Percentiles rank a stretch among this genome's conserved stretches.
phyloP scores from a whole-genome alignment of 2,888 invertebrate genomes.

The Calliphora vomitoria region DNA sequence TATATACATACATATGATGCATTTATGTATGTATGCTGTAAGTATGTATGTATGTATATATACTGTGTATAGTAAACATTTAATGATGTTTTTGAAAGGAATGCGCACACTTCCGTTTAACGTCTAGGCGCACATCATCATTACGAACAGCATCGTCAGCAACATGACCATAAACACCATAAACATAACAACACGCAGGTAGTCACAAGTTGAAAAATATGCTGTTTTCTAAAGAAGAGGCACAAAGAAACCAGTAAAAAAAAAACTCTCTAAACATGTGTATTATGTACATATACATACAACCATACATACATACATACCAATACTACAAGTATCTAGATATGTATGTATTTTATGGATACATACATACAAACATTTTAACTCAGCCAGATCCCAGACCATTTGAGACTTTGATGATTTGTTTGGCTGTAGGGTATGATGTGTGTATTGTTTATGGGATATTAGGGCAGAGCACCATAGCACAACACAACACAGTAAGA shows the following conservation, averaged over 20 bases:
- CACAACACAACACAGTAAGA: slow-evolving; percentile 18
- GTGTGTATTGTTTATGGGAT: slow-evolving; percentile 50
- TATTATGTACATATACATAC: neutral
- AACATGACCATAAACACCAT: slow-evolving; percentile 58
- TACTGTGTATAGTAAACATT: slow-evolving; percentile 51
- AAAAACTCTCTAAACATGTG: slow-evolving; percentile 48
- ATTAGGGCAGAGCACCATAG: slow-evolving; percentile 42
- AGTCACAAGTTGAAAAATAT: slow-evolving; percentile 57
- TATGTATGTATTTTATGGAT: neutral
- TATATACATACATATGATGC: neutral
- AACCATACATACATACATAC: slow-evolving; percentile 7
- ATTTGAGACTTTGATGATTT: slow-evolving; percentile 75
- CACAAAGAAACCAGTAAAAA: slow-evolving; percentile 62
- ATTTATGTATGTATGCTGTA: slow-evolving; percentile 11
- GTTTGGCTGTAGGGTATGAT: slow-evolving; percentile 76
- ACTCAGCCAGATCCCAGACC: slow-evolving; percentile 64
- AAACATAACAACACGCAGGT: slow-evolving; percentile 67
- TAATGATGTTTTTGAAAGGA: slow-evolving; percentile 80
- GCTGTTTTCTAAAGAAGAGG: slow-evolving; percentile 54
- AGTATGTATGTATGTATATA: slow-evolving; percentile 10
- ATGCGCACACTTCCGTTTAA: slow-evolving; percentile 78
- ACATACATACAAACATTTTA: slow-evolving; percentile 10
- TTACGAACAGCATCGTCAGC: slow-evolving; percentile 57
- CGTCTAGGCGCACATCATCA: slow-evolving; percentile 74
- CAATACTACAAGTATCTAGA: neutral